phyloP scores from a whole-genome alignment of 2,888 invertebrate genomes.

The Trissoscelio sp. region DNA sequence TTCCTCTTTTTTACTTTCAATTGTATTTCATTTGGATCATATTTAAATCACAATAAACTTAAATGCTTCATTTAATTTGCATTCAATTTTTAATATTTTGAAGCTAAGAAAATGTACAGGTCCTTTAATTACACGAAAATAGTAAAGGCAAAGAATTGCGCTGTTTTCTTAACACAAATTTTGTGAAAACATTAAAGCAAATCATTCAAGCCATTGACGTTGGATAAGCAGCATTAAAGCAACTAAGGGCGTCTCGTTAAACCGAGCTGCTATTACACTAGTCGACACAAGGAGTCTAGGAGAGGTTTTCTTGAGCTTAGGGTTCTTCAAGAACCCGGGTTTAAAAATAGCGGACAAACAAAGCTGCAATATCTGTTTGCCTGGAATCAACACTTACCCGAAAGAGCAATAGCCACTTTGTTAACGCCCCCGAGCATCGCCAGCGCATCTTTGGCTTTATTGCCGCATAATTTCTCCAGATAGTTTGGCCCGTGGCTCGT shows the following conservation, averaged over 20 bases:
- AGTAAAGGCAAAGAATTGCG: too few relatives aligned
- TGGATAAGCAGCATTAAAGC: neutral
- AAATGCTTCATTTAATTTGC: too few relatives aligned
- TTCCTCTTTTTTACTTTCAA: too few relatives aligned
- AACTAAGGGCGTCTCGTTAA: conserved; percentile 4
- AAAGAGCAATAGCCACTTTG: conserved; percentile 97
- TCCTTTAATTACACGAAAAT: too few relatives aligned
- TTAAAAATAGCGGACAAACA: conserved; percentile 27
- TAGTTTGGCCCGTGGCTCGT: conserved; percentile 98
- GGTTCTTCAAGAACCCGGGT: neutral
- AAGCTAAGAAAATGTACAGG: too few relatives aligned
- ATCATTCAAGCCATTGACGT: neutral
- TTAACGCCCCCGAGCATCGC: conserved; percentile 97
- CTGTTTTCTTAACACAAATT: too few relatives aligned
- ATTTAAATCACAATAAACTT: too few relatives aligned
- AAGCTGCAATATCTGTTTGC: conserved; percentile 7
- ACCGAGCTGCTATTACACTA: conserved; percentile 6
- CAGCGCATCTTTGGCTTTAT: conserved; percentile 95
- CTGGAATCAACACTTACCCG: conserved; percentile 86
- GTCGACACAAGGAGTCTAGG: neutral
- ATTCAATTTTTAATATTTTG: too few relatives aligned
- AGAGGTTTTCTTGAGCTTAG: conserved; percentile 16
- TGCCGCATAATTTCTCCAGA: conserved; percentile 97
- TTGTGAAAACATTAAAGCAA: too few relatives aligned
- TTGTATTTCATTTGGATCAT: too few relatives aligned